These are phyloP conservation scores for Drosophila leonis DNA, from an alignment of 2,888 invertebrate genomes.

Conservation along the genomic window DNA sequence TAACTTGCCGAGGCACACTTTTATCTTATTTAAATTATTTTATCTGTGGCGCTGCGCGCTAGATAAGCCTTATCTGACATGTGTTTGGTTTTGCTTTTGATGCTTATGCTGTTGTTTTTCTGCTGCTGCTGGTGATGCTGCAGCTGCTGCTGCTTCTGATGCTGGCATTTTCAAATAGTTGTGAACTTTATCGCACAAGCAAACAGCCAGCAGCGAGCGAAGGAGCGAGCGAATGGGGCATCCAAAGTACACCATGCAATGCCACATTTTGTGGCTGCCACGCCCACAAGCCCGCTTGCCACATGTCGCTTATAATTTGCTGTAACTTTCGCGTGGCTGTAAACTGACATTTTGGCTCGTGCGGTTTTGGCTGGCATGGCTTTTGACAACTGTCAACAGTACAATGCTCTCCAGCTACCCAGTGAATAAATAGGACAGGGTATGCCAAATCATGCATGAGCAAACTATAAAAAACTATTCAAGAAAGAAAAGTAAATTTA, in stretches of 20 bases:
- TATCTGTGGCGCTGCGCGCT: conserved; percentile 60
- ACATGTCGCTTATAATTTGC: conserved; percentile 75
- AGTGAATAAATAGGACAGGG: background rate
- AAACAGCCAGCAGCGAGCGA: conserved; percentile 21
- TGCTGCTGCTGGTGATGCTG: too few species aligned
- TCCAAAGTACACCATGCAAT: conserved; percentile 14
- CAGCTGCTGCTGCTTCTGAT: conserved; percentile 17
- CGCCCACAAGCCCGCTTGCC: conserved; percentile 45
- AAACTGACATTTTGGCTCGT: conserved; percentile 64
- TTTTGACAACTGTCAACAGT: conserved; percentile 37
- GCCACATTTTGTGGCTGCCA: conserved; percentile 62
- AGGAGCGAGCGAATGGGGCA: background rate
- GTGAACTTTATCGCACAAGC: conserved; percentile 66
- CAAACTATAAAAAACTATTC: too few species aligned
- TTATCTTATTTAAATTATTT: conserved; percentile 73
- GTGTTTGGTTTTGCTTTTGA: conserved; percentile 48
- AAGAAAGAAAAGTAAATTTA: rapidly evolving
- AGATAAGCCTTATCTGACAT: conserved; percentile 73
- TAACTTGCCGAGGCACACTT: conserved; percentile 34
- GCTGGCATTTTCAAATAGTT: conserved; percentile 71
- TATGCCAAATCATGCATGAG: background rate
- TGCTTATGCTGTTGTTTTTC: conserved; percentile 36
- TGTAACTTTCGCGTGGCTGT: conserved; percentile 58
- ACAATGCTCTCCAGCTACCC: conserved; percentile 19
- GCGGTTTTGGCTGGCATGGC: conserved; percentile 45